Conservation (phyloP, 2,113 vertebrate genomes). For the Solenodon paradoxus region DNA sequence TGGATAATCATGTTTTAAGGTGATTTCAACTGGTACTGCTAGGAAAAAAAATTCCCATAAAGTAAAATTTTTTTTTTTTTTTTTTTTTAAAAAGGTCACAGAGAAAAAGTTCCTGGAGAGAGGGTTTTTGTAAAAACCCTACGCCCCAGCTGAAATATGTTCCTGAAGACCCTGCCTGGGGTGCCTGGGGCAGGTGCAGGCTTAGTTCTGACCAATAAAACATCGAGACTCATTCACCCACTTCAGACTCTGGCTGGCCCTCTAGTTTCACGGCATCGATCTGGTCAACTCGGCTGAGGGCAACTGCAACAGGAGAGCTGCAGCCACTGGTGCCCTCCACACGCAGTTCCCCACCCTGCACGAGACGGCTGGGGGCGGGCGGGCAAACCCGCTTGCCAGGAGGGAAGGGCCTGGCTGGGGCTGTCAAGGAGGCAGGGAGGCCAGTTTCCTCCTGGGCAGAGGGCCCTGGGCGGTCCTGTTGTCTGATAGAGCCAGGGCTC, state of each 20-base stretch:
- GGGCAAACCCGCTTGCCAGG: neutral
- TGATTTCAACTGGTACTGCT: neutral
- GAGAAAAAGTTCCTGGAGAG: neutral
- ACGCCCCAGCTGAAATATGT: fast-evolving
- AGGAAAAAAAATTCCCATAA: neutral
- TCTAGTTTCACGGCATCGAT: neutral
- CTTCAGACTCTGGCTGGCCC: neutral
- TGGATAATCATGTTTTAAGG: slow-evolving; percentile 7
- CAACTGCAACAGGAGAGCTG: too few species aligned
- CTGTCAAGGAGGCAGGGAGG: neutral
- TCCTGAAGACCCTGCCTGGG: neutral
- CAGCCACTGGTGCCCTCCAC: fast-evolving
- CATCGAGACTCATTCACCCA: fast-evolving
- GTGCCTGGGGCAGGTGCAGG: neutral
- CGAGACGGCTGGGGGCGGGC: fast-evolving
- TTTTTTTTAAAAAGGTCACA: too few species aligned
- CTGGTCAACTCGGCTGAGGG: neutral
- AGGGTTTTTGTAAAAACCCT: neutral
- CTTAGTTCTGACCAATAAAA: neutral
- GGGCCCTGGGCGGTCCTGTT: neutral
- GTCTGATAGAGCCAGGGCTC: neutral
- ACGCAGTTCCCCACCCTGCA: neutral
- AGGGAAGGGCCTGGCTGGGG: neutral
- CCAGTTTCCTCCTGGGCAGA: neutral
- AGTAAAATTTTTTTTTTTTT: neutral